A percentile compares a stretch with the other conserved stretches of the same genome.
Conservation (phyloP, 2,113 vertebrate species). For the Oreochromis spilurus region DNA sequence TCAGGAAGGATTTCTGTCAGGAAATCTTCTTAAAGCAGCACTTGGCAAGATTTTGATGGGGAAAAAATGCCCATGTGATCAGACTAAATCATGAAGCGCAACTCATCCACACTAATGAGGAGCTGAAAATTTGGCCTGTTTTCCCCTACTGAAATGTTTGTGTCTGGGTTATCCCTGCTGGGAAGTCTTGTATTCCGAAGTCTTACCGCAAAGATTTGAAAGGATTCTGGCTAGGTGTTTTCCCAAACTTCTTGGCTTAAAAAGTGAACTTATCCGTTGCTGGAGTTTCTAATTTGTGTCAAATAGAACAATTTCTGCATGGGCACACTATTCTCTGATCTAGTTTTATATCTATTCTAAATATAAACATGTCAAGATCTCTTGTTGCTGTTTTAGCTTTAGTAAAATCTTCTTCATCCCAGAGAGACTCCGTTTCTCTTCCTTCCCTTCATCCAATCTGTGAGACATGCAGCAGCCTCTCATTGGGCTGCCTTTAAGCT, state of each 20-base stretch:
- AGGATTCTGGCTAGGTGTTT: neutral
- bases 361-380: neutral
- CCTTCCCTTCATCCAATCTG: neutral
- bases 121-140: constrained; percentile 24
- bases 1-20: constrained; percentile 38
- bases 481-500: neutral
- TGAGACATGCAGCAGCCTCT: neutral
- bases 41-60: constrained; percentile 32
- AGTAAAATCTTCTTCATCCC: neutral
- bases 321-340: neutral
- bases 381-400: neutral
- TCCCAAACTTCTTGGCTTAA: neutral
- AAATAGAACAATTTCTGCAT: neutral
- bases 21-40: constrained; percentile 52
- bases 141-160: neutral
- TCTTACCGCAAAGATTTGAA: neutral
- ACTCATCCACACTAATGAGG: constrained; percentile 44
- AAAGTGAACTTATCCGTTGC: neutral
- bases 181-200: neutral
- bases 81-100: constrained; percentile 14
- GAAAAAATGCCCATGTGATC: neutral
- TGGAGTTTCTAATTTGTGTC: neutral
- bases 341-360: neutral
- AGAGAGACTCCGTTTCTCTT: neutral
- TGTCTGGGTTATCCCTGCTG: neutral